Evolutionary conservation across 2,113 vertebrate genomes (phyloP), one percentile per base, ranked within the genome.

Genomic region (Dasyprocta punctata): DNA sequence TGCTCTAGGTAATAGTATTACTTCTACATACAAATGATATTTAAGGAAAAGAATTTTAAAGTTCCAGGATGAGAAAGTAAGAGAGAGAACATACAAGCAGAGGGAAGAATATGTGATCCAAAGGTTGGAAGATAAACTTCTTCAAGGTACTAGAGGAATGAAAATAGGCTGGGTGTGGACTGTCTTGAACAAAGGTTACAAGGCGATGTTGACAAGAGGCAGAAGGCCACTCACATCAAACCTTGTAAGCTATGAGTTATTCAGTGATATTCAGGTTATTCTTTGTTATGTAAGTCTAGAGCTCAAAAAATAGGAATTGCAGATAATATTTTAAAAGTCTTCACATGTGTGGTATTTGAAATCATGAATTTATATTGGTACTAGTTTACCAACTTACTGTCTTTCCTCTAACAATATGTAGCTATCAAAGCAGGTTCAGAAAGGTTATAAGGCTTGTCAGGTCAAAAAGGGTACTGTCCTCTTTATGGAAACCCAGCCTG

Each of bases 361-460:
- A 2, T 63, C 56, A 63, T 69, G 61, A 84, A 58, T 77, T 92
- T 75, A 77, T 82, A 19, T 56, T 71, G 9, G 22, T 75, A 63
- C 9, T 44, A 30, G 11, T 93, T 90, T 94, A 52, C 24, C 24
- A 93, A 44, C 4, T 24, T 52, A 12, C 93, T 67, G 8, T 69
- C 93, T 95, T 86, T 87, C 33, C 9, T 89, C 10, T 86, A 13
- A n/a, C 33, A 91, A 11, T 30, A 58, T 20, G 87, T 28, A 49
- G 20, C 24, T 84, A 56, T 11, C 49, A 49, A 2, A 24, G 11
- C 1, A 75, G 38, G 44, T 78, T 88, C 38, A 69, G 77, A 92
- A 96, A 92, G 10, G 49, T 5, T 90, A n/a, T n/a, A 84, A 80
- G 22, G 82, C 90, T 91, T 84, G 38, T 61, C 28, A 89, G 24